Evolutionary conservation across 2,113 vertebrate genomes (phyloP).

Genomic region (Coptodon bakossiorum): DNA sequence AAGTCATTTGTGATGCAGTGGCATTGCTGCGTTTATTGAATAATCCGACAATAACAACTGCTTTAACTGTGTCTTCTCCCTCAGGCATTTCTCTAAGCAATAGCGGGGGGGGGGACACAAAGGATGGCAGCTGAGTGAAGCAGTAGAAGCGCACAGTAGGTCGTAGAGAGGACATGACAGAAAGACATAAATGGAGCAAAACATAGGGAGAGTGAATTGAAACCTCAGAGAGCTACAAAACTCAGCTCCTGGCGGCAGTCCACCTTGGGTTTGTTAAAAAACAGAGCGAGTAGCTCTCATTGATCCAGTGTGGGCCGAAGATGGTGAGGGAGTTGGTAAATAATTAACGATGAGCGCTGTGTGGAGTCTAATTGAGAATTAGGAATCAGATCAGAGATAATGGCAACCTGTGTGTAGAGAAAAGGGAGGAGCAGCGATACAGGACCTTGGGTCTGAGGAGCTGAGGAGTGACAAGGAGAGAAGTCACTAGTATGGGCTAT

Average conservation of each 20-base stretch:
- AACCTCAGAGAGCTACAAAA: slow-evolving; percentile 10
- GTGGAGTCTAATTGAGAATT: slow-evolving; percentile 59
- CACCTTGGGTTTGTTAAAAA: slow-evolving; percentile 12
- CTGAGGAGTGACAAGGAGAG: not conserved
- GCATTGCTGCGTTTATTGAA: slow-evolving; percentile 41
- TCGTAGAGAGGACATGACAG: slow-evolving; percentile 9
- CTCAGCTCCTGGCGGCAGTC: slow-evolving; percentile 2
- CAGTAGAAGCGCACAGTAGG: not conserved
- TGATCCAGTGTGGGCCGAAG: slow-evolving; percentile 30
- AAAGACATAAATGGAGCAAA: slow-evolving; percentile 1
- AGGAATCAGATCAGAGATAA: slow-evolving; percentile 58
- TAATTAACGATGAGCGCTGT: slow-evolving; percentile 49
- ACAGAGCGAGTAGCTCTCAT: not conserved
- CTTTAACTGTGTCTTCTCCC: slow-evolving; percentile 20
- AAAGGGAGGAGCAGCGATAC: not conserved
- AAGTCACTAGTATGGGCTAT: slow-evolving; percentile 1
- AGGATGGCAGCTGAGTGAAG: not conserved
- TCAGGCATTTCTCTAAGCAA: slow-evolving; percentile 35
- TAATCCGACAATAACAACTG: slow-evolving; percentile 40
- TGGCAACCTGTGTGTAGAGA: slow-evolving; percentile 33
- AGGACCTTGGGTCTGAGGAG: not conserved
- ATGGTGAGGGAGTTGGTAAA: slow-evolving; percentile 48
- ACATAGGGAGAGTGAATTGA: not conserved
- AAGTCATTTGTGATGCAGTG: slow-evolving; percentile 35
- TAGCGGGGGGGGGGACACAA: slow-evolving; percentile 11